phyloP scores from a whole-genome alignment of 2,888 invertebrate genomes.

The Oscheius sp. region DNA sequence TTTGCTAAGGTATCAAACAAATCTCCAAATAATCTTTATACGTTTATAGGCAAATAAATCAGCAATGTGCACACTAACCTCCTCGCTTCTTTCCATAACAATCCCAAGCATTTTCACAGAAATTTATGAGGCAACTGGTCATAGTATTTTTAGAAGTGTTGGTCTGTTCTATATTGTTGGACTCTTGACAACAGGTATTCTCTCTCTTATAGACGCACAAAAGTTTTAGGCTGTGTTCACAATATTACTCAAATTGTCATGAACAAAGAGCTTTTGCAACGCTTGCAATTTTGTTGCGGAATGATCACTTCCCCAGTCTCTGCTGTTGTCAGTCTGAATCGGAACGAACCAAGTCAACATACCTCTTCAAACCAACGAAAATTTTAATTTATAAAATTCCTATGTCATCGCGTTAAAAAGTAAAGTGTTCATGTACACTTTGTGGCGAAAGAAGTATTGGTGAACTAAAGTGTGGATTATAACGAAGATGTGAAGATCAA shows the following conservation, averaged over 20 bases:
- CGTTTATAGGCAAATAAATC: conserved; percentile 13
- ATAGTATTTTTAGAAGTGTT: not conserved
- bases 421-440: too few relatives aligned
- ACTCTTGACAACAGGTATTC: conserved; percentile 7
- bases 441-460: too few relatives aligned
- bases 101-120: conserved; percentile 6
- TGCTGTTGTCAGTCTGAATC: too few relatives aligned
- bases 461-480: too few relatives aligned
- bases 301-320: too few relatives aligned
- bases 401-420: too few relatives aligned
- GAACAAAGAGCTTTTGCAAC: not conserved
- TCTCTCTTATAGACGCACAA: too few relatives aligned
- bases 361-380: too few relatives aligned
- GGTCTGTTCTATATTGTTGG: conserved; percentile 18
- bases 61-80: not conserved
- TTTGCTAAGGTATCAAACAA: conserved; percentile 3
- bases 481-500: too few relatives aligned
- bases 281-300: too few relatives aligned
- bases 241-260: not conserved
- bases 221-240: not conserved
- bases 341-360: too few relatives aligned
- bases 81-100: conserved; percentile 7
- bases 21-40: not conserved
- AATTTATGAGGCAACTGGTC: not conserved
- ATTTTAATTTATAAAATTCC: too few relatives aligned